Percentiles rank a stretch among this genome's conserved stretches.
These are phyloP conservation scores for Caenorhabditis remanei DNA, from an alignment of 1,140 invertebrate species.

Conservation along the genomic window DNA sequence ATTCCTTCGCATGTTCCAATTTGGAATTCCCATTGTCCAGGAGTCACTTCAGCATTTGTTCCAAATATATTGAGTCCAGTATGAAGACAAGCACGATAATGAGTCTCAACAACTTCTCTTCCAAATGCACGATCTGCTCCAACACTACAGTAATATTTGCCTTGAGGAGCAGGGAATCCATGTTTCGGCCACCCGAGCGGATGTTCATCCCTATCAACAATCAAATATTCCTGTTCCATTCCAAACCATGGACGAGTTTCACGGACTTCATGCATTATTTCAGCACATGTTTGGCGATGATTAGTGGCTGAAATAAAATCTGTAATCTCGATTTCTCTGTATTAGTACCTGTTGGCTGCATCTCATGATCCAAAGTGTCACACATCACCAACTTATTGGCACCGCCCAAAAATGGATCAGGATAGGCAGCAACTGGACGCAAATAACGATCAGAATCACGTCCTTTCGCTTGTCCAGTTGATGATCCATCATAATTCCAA, in stretches of 20 bases:
- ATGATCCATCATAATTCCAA: conserved; percentile 96
- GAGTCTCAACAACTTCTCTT: conserved; percentile 90
- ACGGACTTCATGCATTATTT: conserved; percentile 84
- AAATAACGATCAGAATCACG: conserved; percentile 88
- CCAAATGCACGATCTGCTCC: conserved; percentile 92
- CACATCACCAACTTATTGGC: conserved; percentile 92
- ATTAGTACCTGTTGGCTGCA: conserved; percentile 83
- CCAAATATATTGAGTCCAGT: conserved; percentile 89
- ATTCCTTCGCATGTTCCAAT: conserved; percentile 84
- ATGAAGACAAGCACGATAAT: conserved; percentile 84
- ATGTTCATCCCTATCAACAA: conserved; percentile 87
- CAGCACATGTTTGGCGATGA: conserved; percentile 84
- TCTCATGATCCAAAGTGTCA: conserved; percentile 84
- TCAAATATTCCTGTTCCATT: conserved; percentile 89
- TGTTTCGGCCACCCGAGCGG: conserved; percentile 94
- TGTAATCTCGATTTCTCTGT: too few relatives aligned
- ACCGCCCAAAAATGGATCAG: conserved; percentile 90
- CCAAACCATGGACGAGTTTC: conserved; percentile 90
- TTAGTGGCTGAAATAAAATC: conserved; percentile 56
- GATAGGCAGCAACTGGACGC: conserved; percentile 85
- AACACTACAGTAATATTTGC: conserved; percentile 89
- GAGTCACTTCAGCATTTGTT: conserved; percentile 92
- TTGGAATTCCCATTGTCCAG: conserved; percentile 81
- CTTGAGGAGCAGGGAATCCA: conserved; percentile 89
- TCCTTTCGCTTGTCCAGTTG: conserved; percentile 80